Conservation (phyloP, 2,113 vertebrate species). For the Hemiprocne comata region DNA sequence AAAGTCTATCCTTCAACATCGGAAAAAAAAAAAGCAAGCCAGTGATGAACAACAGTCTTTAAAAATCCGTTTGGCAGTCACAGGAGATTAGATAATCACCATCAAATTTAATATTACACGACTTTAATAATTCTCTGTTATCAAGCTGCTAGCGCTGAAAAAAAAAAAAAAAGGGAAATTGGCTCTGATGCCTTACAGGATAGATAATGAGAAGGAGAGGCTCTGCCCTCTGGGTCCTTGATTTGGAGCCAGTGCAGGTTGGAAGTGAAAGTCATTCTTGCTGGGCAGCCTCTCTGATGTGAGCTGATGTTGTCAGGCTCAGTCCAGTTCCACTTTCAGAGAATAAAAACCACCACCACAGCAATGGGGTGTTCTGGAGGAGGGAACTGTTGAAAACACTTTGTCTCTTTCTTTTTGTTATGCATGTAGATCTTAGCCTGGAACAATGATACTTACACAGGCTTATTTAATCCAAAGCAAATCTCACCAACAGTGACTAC, state of each 20-base stretch:
- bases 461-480: background rate
- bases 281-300: background rate
- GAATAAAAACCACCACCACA: background rate
- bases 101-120: slow-evolving; percentile 15
- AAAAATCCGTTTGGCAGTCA: background rate
- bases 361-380: background rate
- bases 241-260: slow-evolving; percentile 21
- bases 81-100: slow-evolving; percentile 17
- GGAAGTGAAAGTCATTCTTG: background rate
- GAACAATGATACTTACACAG: background rate
- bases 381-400: background rate
- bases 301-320: background rate
- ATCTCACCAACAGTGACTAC: background rate
- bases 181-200: background rate
- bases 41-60: background rate
- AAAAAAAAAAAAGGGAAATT: slow-evolving; percentile 11
- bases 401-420: background rate
- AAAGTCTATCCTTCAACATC: background rate
- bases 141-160: background rate
- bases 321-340: background rate
- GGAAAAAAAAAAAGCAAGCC: background rate
- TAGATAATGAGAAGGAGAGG: background rate
- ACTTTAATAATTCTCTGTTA: slow-evolving; percentile 37
- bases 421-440: background rate
- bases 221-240: slow-evolving; percentile 4